phyloP scores from a whole-genome alignment of 2,113 vertebrate genomes.

The Tenebrosternarchus preto region DNA sequence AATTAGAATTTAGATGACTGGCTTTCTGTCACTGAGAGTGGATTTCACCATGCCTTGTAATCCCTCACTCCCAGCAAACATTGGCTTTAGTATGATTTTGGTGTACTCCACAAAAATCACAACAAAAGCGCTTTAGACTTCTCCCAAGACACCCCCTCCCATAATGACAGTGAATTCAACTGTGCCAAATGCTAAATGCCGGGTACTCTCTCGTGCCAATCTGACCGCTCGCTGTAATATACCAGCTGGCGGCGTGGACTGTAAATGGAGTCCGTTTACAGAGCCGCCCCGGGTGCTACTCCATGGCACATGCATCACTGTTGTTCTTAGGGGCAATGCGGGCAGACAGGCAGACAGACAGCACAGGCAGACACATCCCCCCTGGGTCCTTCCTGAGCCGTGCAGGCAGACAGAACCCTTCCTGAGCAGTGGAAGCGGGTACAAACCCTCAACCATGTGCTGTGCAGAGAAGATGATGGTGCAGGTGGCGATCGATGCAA shows the following conservation, averaged over 20 bases:
- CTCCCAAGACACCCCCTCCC: slow-evolving; percentile 1
- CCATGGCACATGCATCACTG: not conserved
- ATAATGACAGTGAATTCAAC: not conserved
- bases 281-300: slow-evolving; percentile 23
- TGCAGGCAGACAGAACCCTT: too few relatives aligned
- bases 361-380: slow-evolving; percentile 22
- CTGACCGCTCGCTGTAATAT: slow-evolving; percentile 6
- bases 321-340: slow-evolving; percentile 29
- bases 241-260: slow-evolving; percentile 2
- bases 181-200: slow-evolving; percentile 4
- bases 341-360: slow-evolving; percentile 24
- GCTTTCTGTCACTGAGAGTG: not conserved
- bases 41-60: slow-evolving; percentile 13
- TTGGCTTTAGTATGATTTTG: not conserved
- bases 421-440: slow-evolving; percentile 12
- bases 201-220: not conserved
- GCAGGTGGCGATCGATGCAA: slow-evolving; percentile 27
- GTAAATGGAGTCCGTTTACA: slow-evolving; percentile 23
- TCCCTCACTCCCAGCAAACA: not conserved
- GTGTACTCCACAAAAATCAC: not conserved
- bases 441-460: slow-evolving; percentile 8
- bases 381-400: not conserved
- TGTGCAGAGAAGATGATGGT: not conserved
- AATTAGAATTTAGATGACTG: not conserved
- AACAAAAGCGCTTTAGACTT: not conserved